A percentile compares a stretch with the other conserved stretches of the same genome.
Conservation (phyloP, 1,140 invertebrate species). For the Brachionus calyciflorus region DNA sequence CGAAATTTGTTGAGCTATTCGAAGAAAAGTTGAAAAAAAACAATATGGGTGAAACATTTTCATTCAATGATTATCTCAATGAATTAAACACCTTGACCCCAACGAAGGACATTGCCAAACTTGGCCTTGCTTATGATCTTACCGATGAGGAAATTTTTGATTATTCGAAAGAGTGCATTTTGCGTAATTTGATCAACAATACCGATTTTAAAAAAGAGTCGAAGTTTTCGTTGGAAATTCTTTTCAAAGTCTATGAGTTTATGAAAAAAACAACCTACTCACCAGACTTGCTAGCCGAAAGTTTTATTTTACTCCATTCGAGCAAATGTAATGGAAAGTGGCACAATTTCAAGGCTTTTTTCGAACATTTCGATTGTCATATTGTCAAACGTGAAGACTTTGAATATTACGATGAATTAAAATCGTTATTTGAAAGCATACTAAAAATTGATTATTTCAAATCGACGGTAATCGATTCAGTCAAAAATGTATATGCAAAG, state of each 20-base stretch:
- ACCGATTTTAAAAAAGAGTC: neutral
- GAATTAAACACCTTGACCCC: neutral
- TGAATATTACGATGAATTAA: neutral
- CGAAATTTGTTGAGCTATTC: constrained; percentile 11
- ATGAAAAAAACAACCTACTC: neutral
- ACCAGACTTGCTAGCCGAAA: neutral
- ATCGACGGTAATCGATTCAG: neutral
- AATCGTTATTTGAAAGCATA: neutral
- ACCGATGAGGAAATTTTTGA: neutral
- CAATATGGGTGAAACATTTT: neutral
- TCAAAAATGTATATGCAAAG: neutral
- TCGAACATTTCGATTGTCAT: neutral
- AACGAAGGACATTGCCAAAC: neutral
- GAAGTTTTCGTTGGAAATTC: neutral
- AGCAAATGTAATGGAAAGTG: constrained; percentile 13
- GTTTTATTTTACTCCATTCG: constrained; percentile 31
- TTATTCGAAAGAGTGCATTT: neutral
- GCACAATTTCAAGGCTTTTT: neutral
- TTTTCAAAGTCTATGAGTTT: constrained; percentile 1
- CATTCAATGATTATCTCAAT: neutral
- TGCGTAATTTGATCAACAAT: neutral
- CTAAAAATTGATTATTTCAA: neutral
- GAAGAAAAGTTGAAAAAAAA: constrained; percentile 12
- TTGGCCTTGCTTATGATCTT: neutral
- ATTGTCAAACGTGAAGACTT: neutral